These are phyloP conservation scores for Leptopilina clavipes DNA, from an alignment of 1,140 invertebrate genomes.

Conservation along the genomic window DNA sequence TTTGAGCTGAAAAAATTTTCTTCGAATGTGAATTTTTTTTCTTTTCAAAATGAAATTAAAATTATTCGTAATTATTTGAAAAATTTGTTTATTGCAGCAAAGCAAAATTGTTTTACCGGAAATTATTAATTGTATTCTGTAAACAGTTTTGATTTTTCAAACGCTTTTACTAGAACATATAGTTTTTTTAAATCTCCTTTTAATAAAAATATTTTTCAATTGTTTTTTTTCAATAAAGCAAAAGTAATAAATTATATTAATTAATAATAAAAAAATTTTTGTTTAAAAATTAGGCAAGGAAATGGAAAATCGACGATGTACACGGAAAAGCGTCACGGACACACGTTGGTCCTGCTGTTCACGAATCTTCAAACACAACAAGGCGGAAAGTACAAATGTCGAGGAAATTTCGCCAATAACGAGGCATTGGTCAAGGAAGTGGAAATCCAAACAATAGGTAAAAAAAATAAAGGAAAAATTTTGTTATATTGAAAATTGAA, in stretches of 20 bases:
- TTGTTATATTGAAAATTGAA: too few species aligned
- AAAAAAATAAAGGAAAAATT: constrained; percentile 56
- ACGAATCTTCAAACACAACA: constrained; percentile 83
- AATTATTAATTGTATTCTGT: background rate
- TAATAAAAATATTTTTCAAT: background rate
- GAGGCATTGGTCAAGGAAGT: constrained; percentile 80
- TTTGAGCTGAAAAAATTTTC: background rate
- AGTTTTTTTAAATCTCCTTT: background rate
- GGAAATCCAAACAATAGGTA: constrained; percentile 84
- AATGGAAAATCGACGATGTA: constrained; percentile 78
- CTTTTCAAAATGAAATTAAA: background rate
- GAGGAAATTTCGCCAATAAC: constrained; percentile 84
- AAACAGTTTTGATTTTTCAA: background rate
- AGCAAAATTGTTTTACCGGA: background rate
- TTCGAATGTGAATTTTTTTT: background rate
- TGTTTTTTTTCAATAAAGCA: background rate
- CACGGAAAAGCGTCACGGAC: constrained; percentile 78
- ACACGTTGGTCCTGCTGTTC: constrained; percentile 83
- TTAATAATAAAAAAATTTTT: constrained; percentile 41
- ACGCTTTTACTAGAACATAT: background rate
- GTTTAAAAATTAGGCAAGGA: constrained; percentile 59
- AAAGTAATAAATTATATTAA: background rate
- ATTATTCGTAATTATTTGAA: too few species aligned
- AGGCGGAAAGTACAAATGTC: constrained; percentile 88
- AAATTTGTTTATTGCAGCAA: too few species aligned